phyloP scores from a whole-genome alignment of 2,888 invertebrate species.

The Synanthedon formicaeformis region DNA sequence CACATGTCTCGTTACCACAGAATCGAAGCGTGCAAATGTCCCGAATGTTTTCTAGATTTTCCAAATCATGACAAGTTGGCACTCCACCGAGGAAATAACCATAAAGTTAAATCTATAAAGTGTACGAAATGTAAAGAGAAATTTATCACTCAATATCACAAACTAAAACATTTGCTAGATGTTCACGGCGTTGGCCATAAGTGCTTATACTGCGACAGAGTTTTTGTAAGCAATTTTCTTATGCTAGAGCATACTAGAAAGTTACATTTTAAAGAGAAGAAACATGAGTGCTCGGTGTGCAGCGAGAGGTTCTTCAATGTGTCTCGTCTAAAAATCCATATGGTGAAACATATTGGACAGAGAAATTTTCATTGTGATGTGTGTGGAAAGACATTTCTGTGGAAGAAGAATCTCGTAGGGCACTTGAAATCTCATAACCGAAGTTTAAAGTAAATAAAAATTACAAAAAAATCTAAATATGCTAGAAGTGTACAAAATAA shows the following conservation, averaged over 20 bases:
- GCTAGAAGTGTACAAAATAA: too few relatives aligned
- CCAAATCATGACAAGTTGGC: conserved; percentile 4
- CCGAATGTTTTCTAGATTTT: conserved; percentile 36
- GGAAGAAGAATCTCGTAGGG: conserved; percentile 52
- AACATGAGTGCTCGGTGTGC: conserved; percentile 10
- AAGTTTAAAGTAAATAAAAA: too few relatives aligned
- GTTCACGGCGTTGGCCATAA: conserved; percentile 8
- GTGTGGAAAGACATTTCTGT: conserved; percentile 50
- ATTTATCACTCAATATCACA: conserved; percentile 6
- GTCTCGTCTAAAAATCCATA: conserved; percentile 17
- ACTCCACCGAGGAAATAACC: conserved; percentile 6
- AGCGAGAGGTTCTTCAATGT: conserved; percentile 8
- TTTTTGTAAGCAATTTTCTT: conserved; percentile 27
- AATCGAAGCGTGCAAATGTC: conserved; percentile 5
- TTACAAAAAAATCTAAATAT: too few relatives aligned
- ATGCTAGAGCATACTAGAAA: conserved; percentile 47
- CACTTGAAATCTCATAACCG: conserved; percentile 53
- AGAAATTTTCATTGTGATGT: conserved; percentile 47
- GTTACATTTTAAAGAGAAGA: conserved; percentile 26
- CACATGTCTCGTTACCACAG: conserved; percentile 9
- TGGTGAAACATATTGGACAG: conserved; percentile 37
- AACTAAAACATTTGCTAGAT: conserved; percentile 7
- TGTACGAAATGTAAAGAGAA: conserved; percentile 8
- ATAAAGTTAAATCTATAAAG: conserved; percentile 6
- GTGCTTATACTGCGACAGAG: conserved; percentile 20